Evolutionary conservation across 2,797 vertebrate species (phyloP), one percentile per base, ranked within the genome.

Genomic region (Nasua narica): DNA sequence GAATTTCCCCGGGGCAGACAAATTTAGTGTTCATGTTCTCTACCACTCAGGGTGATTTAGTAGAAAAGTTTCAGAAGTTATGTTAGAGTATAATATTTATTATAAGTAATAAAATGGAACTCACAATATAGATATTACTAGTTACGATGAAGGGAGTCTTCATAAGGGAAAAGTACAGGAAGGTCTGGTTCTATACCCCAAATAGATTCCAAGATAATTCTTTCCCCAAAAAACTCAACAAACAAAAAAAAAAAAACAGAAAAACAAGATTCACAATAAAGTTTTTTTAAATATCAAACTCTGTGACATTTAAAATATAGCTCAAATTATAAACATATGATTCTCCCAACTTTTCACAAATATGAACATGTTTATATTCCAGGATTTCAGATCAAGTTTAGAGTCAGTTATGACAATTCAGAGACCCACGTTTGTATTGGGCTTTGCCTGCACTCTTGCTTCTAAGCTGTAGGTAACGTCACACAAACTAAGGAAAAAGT

Each of bases 241-340:
- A 65, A 74, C 25, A 46, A 74, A 67, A 3, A 67, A 3, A 67
- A 35, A 67, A 15, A 29, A 62, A 72, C 6, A 43, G 40, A 72
- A 74, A 74, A 46, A 18, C 15, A 43, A 43, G 16, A 76, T 65
- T 92, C 69, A 92, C 32, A 62, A 84, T 32, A 91, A 29, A 96
- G 91, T 83, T 95, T 43, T 82, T 87, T 85, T 40, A 87, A 93
- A 84, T 76, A 93, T 14, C n/a, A 95, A 72, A 70, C 65, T 92
- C 7, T 87, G 21, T 43, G 16, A 3, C 62, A 56, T 60, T 76
- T 87, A 77, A 95, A 85, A 48, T 35, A 35, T 1, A 92, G 54
- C 50, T 91, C 67, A 83, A 85, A 74, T 94, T 52, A 54, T 10
- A 91, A 89, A 69, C 7, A 76, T n/a, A 19, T 12, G 18, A 74